Base-by-base conservation (phyloP, 2,888 invertebrate species). In the Sympetrum striolatum region DNA sequence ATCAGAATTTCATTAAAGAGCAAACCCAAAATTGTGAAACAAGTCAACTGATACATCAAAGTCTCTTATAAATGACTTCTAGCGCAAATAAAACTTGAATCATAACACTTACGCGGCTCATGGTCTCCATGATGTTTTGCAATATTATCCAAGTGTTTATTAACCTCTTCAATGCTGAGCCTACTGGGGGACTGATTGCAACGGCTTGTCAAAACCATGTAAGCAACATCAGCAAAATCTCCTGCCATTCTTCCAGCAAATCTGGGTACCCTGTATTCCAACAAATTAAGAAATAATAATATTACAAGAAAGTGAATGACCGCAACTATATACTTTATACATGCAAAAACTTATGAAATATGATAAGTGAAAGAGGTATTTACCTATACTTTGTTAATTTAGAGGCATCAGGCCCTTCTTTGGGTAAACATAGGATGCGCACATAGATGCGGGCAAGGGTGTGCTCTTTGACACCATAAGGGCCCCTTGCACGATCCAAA, bases 141-240 rank as follows among this genome's bases (percentile, higher is more conserved):
- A 91, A 98, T 96, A 90, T 95, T 95, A 93, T 98, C 97, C 14
- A 99, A 95, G 92, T 96, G 95, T 0, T 94, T 93, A 93, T 98
- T 98, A 0, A 98, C 95, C 91, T 97, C 95, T 37, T 95, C 94
- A 53, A 98, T 94, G 0, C 95, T 96, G 81, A 98, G 93, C 48
- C 93, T 93, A 90, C 95, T 95, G 14, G 93, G 92, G 91, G 90
- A 93, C 91, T 92, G 93, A 81, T 94, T 94, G 92, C 94, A 94
- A 14, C 95, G 93, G 90, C 94, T 94, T 91, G 94, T 94, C 81
- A 98, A 93, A 5, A 98, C 96, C 92, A 95, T 95, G 93, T 95
- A 97, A 0, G 97, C 97, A 35, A 97, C 96, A 91, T 97, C 97
- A 0, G 97, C 97, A 94, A 98, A 98, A 94, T 98, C 98, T 91